Evolutionary conservation across 2,888 invertebrate species (phyloP).

Genomic region (Pristionchus fissidentatus): DNA sequence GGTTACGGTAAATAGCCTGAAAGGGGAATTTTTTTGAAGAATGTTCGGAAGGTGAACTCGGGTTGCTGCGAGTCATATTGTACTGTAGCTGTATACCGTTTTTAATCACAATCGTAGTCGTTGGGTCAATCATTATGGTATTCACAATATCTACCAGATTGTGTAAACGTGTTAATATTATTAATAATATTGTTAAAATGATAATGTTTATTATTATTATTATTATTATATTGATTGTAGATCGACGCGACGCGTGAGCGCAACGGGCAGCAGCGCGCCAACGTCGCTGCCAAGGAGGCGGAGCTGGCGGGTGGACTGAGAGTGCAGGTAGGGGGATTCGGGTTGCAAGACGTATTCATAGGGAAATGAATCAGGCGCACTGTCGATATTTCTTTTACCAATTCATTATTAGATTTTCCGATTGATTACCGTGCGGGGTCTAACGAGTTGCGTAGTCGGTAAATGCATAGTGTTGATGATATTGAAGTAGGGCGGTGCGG

Average conservation of each 20-base stretch:
- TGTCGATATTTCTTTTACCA: no score
- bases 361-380: no score
- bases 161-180: not conserved
- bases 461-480: no score
- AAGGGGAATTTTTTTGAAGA: not conserved
- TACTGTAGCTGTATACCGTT: no score
- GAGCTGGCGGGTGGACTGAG: constrained; percentile 31
- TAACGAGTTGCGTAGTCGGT: no score
- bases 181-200: not conserved
- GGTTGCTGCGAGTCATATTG: no score
- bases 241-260: constrained; percentile 40
- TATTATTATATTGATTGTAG: not conserved
- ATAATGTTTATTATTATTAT: not conserved
- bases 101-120: no score
- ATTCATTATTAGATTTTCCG: no score
- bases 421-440: no score
- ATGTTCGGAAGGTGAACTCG: not conserved
- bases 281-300: constrained; percentile 13
- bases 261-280: constrained; percentile 8
- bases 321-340: not conserved
- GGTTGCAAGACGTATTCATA: no score
- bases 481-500: no score
- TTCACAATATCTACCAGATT: not conserved
- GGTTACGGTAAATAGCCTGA: not conserved
- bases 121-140: no score